Evolutionary conservation across 1,140 invertebrate genomes (phyloP).

Genomic region (Pygmarrhopalites habei): DNA sequence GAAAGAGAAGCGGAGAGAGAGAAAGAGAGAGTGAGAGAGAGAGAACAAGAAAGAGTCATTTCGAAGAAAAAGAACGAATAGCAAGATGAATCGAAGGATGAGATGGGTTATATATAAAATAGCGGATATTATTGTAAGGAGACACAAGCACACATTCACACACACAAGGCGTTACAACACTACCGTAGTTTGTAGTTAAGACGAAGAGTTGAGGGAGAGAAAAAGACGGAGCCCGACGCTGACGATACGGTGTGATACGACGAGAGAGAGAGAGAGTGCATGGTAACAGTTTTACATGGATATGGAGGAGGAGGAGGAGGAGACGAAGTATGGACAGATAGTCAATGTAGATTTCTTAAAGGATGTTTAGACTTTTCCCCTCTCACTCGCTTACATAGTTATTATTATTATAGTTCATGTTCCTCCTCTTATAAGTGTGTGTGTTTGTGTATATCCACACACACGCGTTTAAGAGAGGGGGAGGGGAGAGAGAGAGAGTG

Average conservation of each 20-base stretch:
- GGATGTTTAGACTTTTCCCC: no score
- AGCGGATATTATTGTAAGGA: not conserved
- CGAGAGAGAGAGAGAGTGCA: not conserved
- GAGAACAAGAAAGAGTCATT: not conserved
- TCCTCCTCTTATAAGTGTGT: not conserved
- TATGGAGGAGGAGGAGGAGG: not conserved
- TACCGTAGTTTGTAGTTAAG: not conserved
- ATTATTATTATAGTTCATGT: not conserved
- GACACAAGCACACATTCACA: not conserved
- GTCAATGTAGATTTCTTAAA: no score
- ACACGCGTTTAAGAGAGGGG: not conserved
- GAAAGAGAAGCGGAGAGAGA: not conserved
- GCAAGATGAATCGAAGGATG: slow-evolving; percentile 1
- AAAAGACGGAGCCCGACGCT: not conserved
- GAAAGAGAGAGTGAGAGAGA: not conserved
- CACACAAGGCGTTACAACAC: not conserved
- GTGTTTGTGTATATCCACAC: not conserved
- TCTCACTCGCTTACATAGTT: not conserved
- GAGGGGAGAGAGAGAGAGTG: no score
- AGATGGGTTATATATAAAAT: not conserved
- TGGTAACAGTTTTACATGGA: not conserved
- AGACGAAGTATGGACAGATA: not conserved
- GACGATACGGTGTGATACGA: not conserved
- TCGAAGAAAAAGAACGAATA: not conserved
- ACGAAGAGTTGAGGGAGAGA: not conserved